Percentiles rank a stretch among this genome's conserved stretches.
Conservation (phyloP, 2,888 invertebrate genomes). For the Caenorhabditis macrosperma region DNA sequence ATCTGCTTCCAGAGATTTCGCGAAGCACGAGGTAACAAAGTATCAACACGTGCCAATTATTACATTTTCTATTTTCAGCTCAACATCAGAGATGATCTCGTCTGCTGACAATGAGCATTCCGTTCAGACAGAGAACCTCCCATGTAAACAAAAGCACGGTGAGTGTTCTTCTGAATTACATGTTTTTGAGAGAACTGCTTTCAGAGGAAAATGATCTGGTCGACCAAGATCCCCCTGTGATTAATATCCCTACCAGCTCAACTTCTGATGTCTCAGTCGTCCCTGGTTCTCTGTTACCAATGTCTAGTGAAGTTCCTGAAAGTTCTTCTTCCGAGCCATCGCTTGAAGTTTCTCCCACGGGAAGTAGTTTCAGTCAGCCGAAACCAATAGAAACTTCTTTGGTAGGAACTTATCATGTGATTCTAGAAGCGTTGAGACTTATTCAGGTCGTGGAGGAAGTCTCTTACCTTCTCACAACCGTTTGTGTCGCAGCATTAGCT, state of each 20-base stretch:
- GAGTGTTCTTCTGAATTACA: neutral
- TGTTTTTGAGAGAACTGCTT: neutral
- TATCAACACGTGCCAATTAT: neutral
- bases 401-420: neutral
- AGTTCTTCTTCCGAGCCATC: conserved; percentile 3
- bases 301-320: conserved; percentile 19
- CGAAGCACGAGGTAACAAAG: neutral
- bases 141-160: neutral
- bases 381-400: conserved; percentile 43
- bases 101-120: neutral
- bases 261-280: neutral
- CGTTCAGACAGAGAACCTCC: neutral
- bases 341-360: conserved; percentile 10
- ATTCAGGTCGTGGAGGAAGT: conserved; percentile 53
- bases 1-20: neutral
- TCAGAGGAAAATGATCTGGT: neutral
- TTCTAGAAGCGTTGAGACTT: neutral
- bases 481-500: conserved; percentile 34
- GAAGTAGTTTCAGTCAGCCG: conserved; percentile 34
- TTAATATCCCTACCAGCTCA: too few relatives aligned
- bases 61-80: neutral
- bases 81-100: neutral
- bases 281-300: neutral
- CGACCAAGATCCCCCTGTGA: neutral
- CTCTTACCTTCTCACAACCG: conserved; percentile 42